Percentiles rank a stretch among this genome's conserved stretches.
Conservation (phyloP, 2,888 invertebrate species). For the Spilarctia lutea region DNA sequence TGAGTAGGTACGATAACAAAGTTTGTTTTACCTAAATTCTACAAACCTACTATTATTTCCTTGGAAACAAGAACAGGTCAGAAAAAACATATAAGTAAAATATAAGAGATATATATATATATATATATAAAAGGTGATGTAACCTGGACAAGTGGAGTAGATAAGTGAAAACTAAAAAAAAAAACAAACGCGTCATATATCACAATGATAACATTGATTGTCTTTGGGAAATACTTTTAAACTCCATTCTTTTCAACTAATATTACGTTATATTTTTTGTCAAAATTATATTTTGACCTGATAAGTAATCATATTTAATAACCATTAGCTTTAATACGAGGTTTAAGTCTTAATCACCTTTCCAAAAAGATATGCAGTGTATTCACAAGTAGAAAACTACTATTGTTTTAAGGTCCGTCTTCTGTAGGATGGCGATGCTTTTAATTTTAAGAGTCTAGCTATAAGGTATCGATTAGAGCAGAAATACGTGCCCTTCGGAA, state of each 20-base stretch:
- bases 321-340: not conserved
- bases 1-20: conserved; percentile 28
- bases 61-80: conserved; percentile 34
- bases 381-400: not conserved
- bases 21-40: conserved; percentile 41
- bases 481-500: not conserved
- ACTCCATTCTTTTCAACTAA: not conserved
- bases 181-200: conserved; percentile 40
- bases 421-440: not conserved
- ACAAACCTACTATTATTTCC: conserved; percentile 17
- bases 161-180: conserved; percentile 32
- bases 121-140: conserved; percentile 28
- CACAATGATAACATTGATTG: not conserved
- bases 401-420: not conserved
- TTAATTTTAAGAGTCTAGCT: not conserved
- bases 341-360: not conserved
- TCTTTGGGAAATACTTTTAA: not conserved
- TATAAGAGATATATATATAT: too few species aligned
- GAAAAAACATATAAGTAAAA: not conserved
- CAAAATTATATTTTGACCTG: conserved; percentile 22
- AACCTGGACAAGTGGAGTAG: conserved; percentile 25
- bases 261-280: not conserved
- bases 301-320: conserved; percentile 2
- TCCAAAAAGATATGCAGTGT: not conserved
- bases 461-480: not conserved